phyloP scores from a whole-genome alignment of 1,140 invertebrate species.

The Pollicipes pollicipes region DNA sequence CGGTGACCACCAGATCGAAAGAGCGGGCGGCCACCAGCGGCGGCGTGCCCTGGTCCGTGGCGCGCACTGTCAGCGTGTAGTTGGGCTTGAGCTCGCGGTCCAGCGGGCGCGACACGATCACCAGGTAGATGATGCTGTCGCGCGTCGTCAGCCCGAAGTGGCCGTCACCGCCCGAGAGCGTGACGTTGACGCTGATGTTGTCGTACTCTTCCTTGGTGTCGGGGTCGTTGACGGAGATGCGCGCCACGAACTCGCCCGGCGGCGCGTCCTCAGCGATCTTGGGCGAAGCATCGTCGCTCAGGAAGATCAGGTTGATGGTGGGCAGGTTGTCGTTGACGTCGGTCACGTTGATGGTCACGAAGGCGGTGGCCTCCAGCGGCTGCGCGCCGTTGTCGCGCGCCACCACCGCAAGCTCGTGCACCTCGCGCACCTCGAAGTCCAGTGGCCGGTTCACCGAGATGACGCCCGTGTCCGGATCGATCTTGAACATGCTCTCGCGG shows the following conservation, averaged over 20 bases:
- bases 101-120: conserved; percentile 66
- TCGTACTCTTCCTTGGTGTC: conserved; percentile 78
- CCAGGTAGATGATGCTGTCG: conserved; percentile 77
- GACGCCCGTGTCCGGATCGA: conserved; percentile 66
- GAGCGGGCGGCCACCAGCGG: conserved; percentile 67
- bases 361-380: conserved; percentile 75
- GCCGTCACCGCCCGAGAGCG: conserved; percentile 70
- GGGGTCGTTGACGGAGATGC: conserved; percentile 83
- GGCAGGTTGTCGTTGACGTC: conserved; percentile 93
- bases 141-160: conserved; percentile 72
- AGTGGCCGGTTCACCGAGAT: conserved; percentile 78
- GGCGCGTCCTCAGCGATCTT: conserved; percentile 81
- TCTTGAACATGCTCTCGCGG: conserved; percentile 71
- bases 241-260: conserved; percentile 76
- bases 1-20: conserved; percentile 62
- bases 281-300: conserved; percentile 77
- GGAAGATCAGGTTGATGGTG: conserved; percentile 76
- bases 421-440: conserved; percentile 80
- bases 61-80: conserved; percentile 79
- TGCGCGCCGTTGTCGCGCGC: conserved; percentile 81
- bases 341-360: conserved; percentile 73
- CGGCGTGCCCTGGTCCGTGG: conserved; percentile 81
- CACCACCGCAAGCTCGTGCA: conserved; percentile 80
- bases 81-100: conserved; percentile 68
- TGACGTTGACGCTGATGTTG: conserved; percentile 50